phyloP scores from a whole-genome alignment of 2,797 vertebrate species.

The Psittacula derbiana region DNA sequence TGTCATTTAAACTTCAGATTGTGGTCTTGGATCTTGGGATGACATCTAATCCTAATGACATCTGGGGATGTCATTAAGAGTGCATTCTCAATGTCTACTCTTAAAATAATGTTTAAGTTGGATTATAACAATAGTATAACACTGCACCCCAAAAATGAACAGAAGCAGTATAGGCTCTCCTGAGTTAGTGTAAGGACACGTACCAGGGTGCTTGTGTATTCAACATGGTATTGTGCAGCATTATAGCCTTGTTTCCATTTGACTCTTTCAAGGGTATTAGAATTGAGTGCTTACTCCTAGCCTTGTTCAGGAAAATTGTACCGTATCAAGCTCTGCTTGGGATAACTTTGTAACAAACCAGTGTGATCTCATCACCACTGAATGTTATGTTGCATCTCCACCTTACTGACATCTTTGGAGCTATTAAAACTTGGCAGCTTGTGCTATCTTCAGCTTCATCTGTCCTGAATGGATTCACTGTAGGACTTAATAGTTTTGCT shows the following conservation, averaged over 20 bases:
- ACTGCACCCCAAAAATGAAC: not conserved
- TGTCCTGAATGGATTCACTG: not conserved
- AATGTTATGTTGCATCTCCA: not conserved
- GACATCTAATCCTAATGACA: not conserved
- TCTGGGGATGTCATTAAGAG: not conserved
- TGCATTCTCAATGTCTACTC: not conserved
- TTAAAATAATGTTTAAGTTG: rapidly evolving
- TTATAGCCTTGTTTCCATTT: not conserved
- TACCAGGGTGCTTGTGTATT: not conserved
- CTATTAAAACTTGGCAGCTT: not conserved
- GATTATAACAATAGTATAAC: not conserved
- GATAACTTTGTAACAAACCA: not conserved
- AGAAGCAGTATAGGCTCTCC: not conserved
- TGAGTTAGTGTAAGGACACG: not conserved
- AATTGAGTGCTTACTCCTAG: not conserved
- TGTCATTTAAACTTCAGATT: not conserved
- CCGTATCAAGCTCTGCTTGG: not conserved
- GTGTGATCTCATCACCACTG: not conserved
- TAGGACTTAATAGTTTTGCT: not conserved
- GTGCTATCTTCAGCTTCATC: not conserved
- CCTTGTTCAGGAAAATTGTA: not conserved
- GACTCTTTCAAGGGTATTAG: not conserved
- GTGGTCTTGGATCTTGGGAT: not conserved
- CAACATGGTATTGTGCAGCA: not conserved
- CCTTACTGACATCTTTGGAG: not conserved